Evolutionary conservation across 2,888 invertebrate genomes (phyloP).

Genomic region (Nasonovia ribisnigri): DNA sequence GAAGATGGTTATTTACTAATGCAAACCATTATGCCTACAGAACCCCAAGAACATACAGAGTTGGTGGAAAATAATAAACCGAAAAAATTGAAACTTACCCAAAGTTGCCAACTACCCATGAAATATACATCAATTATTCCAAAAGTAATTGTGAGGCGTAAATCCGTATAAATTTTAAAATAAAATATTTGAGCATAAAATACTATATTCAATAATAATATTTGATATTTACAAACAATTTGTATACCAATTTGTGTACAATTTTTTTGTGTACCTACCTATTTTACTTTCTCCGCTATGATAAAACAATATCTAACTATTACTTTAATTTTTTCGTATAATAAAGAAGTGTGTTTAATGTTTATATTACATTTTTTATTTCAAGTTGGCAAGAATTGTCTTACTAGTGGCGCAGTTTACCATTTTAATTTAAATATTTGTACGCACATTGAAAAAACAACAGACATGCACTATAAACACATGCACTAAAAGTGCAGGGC

Average conservation of each 20-base stretch:
- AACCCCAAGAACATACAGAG: neutral
- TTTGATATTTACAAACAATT: neutral
- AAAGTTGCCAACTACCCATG: neutral
- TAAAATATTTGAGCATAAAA: neutral
- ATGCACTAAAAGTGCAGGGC: neutral
- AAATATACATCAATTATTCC: neutral
- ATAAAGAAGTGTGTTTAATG: neutral
- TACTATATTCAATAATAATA: neutral
- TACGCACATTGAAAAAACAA: neutral
- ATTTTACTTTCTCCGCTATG: neutral
- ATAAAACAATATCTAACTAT: neutral
- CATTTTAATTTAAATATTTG: neutral
- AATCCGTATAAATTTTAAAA: conserved; percentile 32
- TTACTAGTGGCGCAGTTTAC: neutral
- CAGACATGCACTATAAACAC: neutral
- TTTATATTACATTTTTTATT: neutral
- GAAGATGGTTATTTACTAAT: neutral
- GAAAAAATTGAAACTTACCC: neutral
- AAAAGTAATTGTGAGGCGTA: neutral
- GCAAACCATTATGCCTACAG: neutral
- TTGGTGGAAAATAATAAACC: neutral
- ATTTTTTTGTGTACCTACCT: neutral
- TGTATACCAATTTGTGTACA: neutral
- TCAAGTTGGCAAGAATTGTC: neutral
- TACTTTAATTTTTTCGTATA: neutral